Percentiles rank a stretch among this genome's conserved stretches.
These are phyloP conservation scores for Calypte anna DNA, from an alignment of 2,113 vertebrate species.

Conservation along the genomic window DNA sequence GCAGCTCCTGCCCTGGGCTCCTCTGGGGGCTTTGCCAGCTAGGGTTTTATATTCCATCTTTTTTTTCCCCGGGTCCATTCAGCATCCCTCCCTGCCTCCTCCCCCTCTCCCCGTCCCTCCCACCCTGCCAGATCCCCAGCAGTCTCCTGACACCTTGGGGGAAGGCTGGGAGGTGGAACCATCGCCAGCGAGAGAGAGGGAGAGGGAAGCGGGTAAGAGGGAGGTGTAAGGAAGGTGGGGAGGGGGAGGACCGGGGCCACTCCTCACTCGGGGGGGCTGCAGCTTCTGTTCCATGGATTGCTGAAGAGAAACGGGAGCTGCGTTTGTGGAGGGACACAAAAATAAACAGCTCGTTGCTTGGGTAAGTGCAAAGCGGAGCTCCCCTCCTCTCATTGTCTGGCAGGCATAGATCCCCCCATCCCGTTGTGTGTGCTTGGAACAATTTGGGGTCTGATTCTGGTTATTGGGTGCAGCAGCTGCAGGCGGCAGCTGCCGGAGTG, in stretches of 20 bases:
- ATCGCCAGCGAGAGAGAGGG: background rate
- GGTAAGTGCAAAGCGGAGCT: constrained; percentile 60
- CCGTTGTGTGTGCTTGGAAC: background rate
- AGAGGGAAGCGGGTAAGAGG: constrained; percentile 37
- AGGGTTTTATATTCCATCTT: constrained; percentile 31
- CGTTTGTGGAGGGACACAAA: constrained; percentile 29
- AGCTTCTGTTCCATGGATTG: constrained; percentile 82
- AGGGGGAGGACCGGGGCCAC: constrained; percentile 53
- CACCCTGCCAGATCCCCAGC: constrained; percentile 43
- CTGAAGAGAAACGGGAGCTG: constrained; percentile 72
- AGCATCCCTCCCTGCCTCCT: constrained; percentile 47
- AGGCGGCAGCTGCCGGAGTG: background rate
- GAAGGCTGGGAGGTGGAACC: constrained; percentile 70
- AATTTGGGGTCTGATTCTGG: background rate
- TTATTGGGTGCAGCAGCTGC: constrained; percentile 48
- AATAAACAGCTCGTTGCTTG: constrained; percentile 40
- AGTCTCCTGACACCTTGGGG: constrained; percentile 73
- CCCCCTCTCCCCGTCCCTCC: constrained; percentile 47
- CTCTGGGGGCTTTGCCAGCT: background rate
- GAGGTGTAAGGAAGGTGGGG: constrained; percentile 45
- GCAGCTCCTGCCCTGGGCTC: background rate
- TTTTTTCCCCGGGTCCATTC: constrained; percentile 5
- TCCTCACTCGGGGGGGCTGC: constrained; percentile 75
- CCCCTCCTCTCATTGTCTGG: background rate
- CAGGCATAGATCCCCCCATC: background rate